Conservation (phyloP, 1,140 invertebrate species). For the Halyomorpha halys region DNA sequence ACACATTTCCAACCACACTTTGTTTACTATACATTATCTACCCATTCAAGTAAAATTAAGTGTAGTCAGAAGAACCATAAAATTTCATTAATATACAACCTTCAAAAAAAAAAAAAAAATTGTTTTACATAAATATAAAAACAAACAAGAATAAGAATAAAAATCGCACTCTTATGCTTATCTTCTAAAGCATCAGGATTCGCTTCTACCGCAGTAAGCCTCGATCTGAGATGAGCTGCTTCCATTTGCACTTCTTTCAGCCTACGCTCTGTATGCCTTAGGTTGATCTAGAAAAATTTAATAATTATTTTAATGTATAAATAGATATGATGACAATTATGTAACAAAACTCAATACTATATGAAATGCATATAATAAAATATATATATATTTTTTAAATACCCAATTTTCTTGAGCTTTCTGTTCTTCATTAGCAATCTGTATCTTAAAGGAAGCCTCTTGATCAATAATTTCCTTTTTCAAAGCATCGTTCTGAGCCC, state of each 20-base stretch:
- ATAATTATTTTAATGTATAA: neutral
- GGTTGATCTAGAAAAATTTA: constrained; percentile 42
- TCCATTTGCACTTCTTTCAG: constrained; percentile 65
- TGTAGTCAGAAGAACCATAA: no score
- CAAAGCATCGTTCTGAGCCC: constrained; percentile 57
- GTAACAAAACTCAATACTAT: no score
- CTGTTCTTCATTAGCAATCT: constrained; percentile 60
- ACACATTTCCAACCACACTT: no score
- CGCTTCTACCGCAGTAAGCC: constrained; percentile 51
- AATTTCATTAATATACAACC: no score
- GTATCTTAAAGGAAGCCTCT: constrained; percentile 62
- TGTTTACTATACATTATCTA: no score
- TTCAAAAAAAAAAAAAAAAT: neutral
- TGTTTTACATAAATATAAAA: neutral
- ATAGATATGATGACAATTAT: no score
- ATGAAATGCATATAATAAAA: constrained; percentile 7
- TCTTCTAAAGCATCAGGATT: constrained; percentile 25
- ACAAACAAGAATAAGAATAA: neutral
- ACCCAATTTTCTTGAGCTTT: constrained; percentile 69
- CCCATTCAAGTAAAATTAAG: no score
- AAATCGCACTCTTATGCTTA: neutral
- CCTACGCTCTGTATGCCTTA: constrained; percentile 59
- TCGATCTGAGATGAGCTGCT: constrained; percentile 57
- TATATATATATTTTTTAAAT: constrained; percentile 20
- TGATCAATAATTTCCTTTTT: constrained; percentile 69